Evolutionary conservation across 2,888 invertebrate species (phyloP).

Genomic region (Macrosoma leucophasiata): DNA sequence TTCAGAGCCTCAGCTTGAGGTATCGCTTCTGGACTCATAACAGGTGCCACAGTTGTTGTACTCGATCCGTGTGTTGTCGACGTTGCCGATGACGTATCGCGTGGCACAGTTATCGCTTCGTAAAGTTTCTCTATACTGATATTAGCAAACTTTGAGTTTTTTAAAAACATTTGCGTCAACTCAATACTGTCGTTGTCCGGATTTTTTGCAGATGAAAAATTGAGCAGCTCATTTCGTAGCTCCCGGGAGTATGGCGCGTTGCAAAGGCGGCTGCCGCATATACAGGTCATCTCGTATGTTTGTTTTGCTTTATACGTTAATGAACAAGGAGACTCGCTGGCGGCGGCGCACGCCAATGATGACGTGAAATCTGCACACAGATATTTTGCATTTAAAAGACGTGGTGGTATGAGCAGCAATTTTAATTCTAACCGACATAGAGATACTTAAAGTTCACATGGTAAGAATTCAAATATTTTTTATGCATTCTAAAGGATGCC

Average conservation of each 20-base stretch:
- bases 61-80: conserved; percentile 18
- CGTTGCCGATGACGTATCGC: conserved; percentile 24
- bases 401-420: no score
- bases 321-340: conserved; percentile 37
- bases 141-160: conserved; percentile 41
- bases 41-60: conserved; percentile 3
- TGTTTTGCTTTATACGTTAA: conserved; percentile 36
- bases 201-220: conserved; percentile 36
- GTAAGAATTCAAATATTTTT: no score
- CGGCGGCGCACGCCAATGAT: conserved; percentile 42
- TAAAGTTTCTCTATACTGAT: conserved; percentile 37
- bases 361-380: conserved; percentile 48
- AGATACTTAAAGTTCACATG: no score
- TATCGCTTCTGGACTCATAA: conserved; percentile 15
- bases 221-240: conserved; percentile 42
- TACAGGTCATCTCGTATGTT: conserved; percentile 45
- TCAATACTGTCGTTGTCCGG: conserved; percentile 32
- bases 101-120: conserved; percentile 35
- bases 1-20: conserved; percentile 56
- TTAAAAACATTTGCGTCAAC: conserved; percentile 41
- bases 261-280: conserved; percentile 48
- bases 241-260: conserved; percentile 47
- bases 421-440: no score
- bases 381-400: no score
- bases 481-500: no score